Evolutionary conservation across 2,797 vertebrate genomes (phyloP), one percentile per base, ranked within the genome.

Genomic region (Paedocypris micromegethes): DNA sequence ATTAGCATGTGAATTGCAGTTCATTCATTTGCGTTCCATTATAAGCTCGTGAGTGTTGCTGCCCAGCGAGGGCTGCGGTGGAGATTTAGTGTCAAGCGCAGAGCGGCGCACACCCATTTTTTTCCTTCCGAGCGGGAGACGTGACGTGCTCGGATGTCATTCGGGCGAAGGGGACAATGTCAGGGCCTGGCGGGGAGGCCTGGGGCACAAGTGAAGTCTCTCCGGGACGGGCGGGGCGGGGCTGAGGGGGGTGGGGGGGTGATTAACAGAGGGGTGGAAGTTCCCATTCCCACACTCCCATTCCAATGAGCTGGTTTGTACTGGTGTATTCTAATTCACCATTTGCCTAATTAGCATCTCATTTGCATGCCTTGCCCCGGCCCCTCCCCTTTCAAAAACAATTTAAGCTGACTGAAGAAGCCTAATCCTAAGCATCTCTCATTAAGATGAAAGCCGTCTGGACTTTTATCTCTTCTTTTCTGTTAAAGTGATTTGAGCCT

Each of bases 351-450:
- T 96, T 97, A 95, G 92, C 93, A 97, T 96, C 89, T 93, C 86
- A 95, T 96, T 92, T 95, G 92, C 93, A 96, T 95, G 94, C 93
- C 93, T 92, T 92, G 92, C 93, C 92, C 91, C 92, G 89, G 81
- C 55, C 60, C 46, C 68, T 51, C 37, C 58, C 58, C 9, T 60
- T 72, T 58, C 71, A 92, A 87, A 87, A 93, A 94, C 92, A 93
- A 94, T 93, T 91, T 90, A 84, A 87, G 82, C 86, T 86, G 88
- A 89, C 87, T 86, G 88, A 89, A 90, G 90, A 91, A 89, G 81
- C 85, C 89, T 93, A 94, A 93, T 92, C 91, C 90, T 86, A 85
- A 88, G 90, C 91, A 87, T 91, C 88, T 88, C 88, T 87, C 87
- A 80, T 87, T 88, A 83, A 90, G 88, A 92, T 89, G 90, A 91